phyloP scores from a whole-genome alignment of 1,140 invertebrate genomes.

The Tetraneura akinire region DNA sequence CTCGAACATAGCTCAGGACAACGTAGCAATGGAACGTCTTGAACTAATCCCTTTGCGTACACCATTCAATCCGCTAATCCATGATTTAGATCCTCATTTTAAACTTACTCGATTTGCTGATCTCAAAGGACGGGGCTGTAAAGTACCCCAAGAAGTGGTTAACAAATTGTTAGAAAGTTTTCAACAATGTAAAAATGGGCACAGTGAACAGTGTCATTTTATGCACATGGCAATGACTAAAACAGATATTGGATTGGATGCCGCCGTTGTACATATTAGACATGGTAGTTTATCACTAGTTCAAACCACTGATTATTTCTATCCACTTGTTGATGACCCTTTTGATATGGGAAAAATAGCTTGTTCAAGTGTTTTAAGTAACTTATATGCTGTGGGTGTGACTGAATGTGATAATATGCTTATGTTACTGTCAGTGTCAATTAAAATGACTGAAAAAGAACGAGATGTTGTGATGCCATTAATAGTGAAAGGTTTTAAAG shows the following conservation, averaged over 20 bases:
- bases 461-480: slow-evolving; percentile 92
- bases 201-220: slow-evolving; percentile 82
- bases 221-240: slow-evolving; percentile 65
- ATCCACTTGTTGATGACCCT: slow-evolving; percentile 96
- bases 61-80: slow-evolving; percentile 92
- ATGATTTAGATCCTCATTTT: slow-evolving; percentile 92
- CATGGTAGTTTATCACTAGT: slow-evolving; percentile 92
- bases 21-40: slow-evolving; percentile 21
- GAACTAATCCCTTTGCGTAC: slow-evolving; percentile 62
- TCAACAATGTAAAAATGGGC: slow-evolving; percentile 78
- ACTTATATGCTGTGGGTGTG: slow-evolving; percentile 98
- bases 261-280: slow-evolving; percentile 84
- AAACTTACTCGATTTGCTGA: slow-evolving; percentile 95
- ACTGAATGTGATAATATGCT: slow-evolving; percentile 99
- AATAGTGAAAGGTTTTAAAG: slow-evolving; percentile 92
- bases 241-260: slow-evolving; percentile 88
- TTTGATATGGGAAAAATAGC: slow-evolving; percentile 99
- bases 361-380: slow-evolving; percentile 97
- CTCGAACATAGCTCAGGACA: slow-evolving; percentile 39
- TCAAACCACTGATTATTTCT: slow-evolving; percentile 98
- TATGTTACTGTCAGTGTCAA: slow-evolving; percentile 93
- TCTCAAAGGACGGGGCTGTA: slow-evolving; percentile 98
- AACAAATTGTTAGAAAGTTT: slow-evolving; percentile 94
- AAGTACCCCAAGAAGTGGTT: slow-evolving; percentile 96
- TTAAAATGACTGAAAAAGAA: slow-evolving; percentile 95